Conservation (phyloP, 2,888 invertebrate genomes). For the Uropetala carovei region DNA sequence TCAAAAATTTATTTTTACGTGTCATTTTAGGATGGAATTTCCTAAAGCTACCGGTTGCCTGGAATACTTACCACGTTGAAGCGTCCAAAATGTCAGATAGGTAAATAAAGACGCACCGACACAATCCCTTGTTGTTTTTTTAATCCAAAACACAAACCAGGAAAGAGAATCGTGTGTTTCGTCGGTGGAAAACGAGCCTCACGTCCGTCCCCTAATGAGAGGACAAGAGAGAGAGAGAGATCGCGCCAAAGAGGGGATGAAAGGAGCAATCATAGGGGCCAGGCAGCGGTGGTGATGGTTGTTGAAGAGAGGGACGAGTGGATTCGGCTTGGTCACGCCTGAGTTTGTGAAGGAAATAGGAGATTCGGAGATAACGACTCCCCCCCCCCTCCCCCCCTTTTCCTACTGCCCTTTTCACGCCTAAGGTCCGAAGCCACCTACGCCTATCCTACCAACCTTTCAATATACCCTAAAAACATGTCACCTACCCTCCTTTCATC, state of each 20-base stretch:
- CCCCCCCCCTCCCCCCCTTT: not conserved
- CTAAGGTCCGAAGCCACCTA: not conserved
- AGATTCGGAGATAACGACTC: conserved; percentile 27
- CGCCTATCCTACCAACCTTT: not conserved
- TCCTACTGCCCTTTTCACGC: conserved; percentile 34
- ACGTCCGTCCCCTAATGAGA: not conserved
- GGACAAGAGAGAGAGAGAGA: not conserved
- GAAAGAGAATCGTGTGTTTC: not conserved
- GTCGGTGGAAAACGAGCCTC: not conserved
- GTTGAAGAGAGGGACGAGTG: conserved; percentile 8
- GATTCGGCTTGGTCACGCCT: conserved; percentile 42
- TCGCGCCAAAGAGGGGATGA: not conserved
- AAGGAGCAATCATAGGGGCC: not conserved
- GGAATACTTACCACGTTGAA: too few relatives aligned
- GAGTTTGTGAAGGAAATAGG: not conserved
- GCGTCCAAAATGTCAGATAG: too few relatives aligned
- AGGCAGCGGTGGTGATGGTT: not conserved
- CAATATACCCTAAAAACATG: not conserved
- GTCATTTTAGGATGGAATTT: too few relatives aligned
- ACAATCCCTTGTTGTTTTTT: too few relatives aligned
- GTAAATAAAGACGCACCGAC: too few relatives aligned
- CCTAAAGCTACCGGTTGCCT: too few relatives aligned
- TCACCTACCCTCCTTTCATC: not conserved
- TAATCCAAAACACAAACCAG: not conserved
- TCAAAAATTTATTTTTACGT: too few relatives aligned